These are phyloP conservation scores for Malurus cyaneus DNA, from an alignment of 2,113 vertebrate species.

Conservation along the genomic window DNA sequence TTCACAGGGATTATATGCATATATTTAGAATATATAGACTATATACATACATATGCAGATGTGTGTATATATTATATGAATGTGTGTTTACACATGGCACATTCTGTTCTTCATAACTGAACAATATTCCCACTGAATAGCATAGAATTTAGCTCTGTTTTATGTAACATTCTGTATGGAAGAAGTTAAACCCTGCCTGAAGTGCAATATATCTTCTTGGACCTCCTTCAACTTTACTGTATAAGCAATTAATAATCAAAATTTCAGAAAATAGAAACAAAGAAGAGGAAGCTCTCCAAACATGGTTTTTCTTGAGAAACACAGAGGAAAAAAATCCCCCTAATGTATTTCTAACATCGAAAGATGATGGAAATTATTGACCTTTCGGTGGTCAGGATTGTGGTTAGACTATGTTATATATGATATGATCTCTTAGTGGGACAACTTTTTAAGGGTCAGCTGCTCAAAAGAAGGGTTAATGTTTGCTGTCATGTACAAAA, in stretches of 20 bases:
- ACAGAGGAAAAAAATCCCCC: not conserved
- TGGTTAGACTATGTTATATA: not conserved
- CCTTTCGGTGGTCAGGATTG: not conserved
- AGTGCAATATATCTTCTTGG: not conserved
- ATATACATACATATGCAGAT: not conserved
- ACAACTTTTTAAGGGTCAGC: slow-evolving; percentile 35
- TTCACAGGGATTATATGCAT: not conserved
- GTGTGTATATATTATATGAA: not conserved
- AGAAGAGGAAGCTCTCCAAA: slow-evolving; percentile 26
- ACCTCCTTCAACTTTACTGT: not conserved
- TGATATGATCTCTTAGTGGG: slow-evolving; percentile 35
- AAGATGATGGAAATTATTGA: slow-evolving; percentile 38
- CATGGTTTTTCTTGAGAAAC: not conserved
- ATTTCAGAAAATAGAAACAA: slow-evolving; percentile 23
- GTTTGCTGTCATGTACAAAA: slow-evolving; percentile 6
- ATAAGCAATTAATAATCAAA: not conserved
- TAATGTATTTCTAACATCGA: not conserved
- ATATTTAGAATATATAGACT: no score
- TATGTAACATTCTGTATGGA: not conserved
- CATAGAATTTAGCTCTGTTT: not conserved
- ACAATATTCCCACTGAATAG: not conserved
- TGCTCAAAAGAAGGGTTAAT: slow-evolving; percentile 34
- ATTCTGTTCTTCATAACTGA: not conserved
- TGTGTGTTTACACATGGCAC: not conserved
- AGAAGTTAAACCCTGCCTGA: not conserved